phyloP scores from a whole-genome alignment of 2,888 invertebrate species.

The Hofmannophila pseudospretella region DNA sequence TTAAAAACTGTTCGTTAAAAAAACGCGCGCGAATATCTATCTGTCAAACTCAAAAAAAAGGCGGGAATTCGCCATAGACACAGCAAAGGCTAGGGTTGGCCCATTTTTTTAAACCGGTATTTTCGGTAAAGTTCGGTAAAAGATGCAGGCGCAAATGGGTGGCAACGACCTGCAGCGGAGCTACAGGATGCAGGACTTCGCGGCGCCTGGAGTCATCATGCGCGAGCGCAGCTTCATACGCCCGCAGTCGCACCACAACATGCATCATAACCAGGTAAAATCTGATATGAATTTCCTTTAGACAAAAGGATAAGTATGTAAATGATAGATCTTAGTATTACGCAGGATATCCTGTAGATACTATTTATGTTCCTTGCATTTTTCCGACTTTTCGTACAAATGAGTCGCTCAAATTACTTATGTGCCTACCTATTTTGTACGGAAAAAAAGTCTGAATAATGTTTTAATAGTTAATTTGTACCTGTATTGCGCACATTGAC shows the following conservation, averaged over 20 bases:
- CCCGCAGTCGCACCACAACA: conserved; percentile 77
- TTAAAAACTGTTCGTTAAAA: too few species aligned
- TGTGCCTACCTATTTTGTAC: too few species aligned
- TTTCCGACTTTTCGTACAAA: too few species aligned
- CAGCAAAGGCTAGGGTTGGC: conserved; percentile 3
- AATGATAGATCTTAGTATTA: too few species aligned
- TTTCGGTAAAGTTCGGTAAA: conserved; percentile 14
- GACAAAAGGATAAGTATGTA: too few species aligned
- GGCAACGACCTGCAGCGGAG: conserved; percentile 69
- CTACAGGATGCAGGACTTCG: conserved; percentile 76
- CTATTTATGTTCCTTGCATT: too few species aligned
- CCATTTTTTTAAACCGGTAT: not conserved
- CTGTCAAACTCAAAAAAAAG: conserved; percentile 1
- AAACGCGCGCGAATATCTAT: conserved; percentile 4
- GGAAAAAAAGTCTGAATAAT: too few species aligned
- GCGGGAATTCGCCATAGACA: conserved; percentile 17
- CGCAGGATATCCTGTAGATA: too few species aligned
- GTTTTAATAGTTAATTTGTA: too few species aligned
- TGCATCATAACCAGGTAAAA: conserved; percentile 75
- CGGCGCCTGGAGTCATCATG: conserved; percentile 77
- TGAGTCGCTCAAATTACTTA: too few species aligned
- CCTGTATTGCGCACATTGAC: too few species aligned
- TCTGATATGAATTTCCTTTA: too few species aligned
- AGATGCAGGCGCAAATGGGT: conserved; percentile 70
- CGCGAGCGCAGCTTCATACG: conserved; percentile 85